Base-by-base conservation (phyloP, 2,113 vertebrate species). In the Oenanthe melanoleuca region DNA sequence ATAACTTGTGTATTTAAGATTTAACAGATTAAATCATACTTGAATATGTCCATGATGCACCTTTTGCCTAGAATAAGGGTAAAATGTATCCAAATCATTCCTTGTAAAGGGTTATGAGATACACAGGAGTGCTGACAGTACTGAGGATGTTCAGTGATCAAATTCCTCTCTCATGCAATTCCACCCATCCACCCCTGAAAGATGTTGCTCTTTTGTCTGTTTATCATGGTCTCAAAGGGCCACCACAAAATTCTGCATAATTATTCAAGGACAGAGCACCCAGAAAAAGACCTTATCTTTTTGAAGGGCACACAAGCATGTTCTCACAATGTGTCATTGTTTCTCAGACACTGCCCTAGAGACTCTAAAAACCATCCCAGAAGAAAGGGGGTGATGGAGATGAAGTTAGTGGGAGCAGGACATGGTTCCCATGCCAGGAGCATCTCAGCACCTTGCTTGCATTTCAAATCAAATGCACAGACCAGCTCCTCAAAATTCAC, bases 101-200 rank as follows among this genome's bases (percentile, higher is more conserved):
- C 57, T 52, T 70, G 37, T 3, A 12, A 82, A 71, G 19, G 38
- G 24, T 40, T 14, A 2, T 37, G 52, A 80, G 67, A 70, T 11
- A 37, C 10, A 65, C 29, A 45, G n/a, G 0, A 44, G 52, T 0
- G 0, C 45, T 49, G 45, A 56, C 2, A 7, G 11, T 9, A 81
- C 16, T 12, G 37, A 87, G 49, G 61, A 69, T 47, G 11, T 11
- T 6, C 6, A 29, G 60, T 34, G 42, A 78, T 34, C 63, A 77
- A 82, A 89, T 65, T 75, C 49, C 40, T 65, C 66, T 64, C 77
- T 89, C 77, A 49, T 22, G 63, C 33, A 86, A 57, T 79, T 89
- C 69, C 13, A 78, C 15, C 2, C 1, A 83, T 40, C 49, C 57
- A 8, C 16, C 31, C 52, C 65, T 53, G 60, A 66, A 92, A 92